Conservation (phyloP, 1,140 invertebrate species). For the Paraescarpia echinospica region DNA sequence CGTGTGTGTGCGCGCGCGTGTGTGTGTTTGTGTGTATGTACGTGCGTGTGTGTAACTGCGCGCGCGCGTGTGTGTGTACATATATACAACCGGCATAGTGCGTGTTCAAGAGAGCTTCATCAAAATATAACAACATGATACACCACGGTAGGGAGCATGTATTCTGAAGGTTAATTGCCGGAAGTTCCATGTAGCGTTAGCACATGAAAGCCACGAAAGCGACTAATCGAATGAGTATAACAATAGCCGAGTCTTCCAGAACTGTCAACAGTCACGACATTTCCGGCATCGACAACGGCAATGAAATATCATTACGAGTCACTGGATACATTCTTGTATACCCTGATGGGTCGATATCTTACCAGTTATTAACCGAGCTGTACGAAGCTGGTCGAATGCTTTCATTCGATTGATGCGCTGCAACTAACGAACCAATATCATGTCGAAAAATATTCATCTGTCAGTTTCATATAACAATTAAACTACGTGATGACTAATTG, state of each 20-base stretch:
- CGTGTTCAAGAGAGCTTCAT: background rate
- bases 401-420: background rate
- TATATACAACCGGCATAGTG: background rate
- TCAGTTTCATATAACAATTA: background rate
- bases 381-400: background rate
- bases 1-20: background rate
- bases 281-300: too few species aligned
- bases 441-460: background rate
- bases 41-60: background rate
- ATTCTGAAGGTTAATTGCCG: too few species aligned
- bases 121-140: too few species aligned
- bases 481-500: background rate
- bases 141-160: too few species aligned
- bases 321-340: background rate
- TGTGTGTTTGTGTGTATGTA: background rate
- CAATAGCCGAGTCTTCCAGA: too few species aligned
- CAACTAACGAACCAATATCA: background rate
- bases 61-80: background rate
- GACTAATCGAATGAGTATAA: too few species aligned
- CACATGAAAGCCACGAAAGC: too few species aligned
- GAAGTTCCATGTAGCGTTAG: too few species aligned
- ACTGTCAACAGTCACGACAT: too few species aligned
- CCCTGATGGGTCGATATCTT: background rate
- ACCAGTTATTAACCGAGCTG: background rate
- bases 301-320: background rate